phyloP scores from a whole-genome alignment of 2,113 vertebrate genomes.

The Anser brachyrhynchus region DNA sequence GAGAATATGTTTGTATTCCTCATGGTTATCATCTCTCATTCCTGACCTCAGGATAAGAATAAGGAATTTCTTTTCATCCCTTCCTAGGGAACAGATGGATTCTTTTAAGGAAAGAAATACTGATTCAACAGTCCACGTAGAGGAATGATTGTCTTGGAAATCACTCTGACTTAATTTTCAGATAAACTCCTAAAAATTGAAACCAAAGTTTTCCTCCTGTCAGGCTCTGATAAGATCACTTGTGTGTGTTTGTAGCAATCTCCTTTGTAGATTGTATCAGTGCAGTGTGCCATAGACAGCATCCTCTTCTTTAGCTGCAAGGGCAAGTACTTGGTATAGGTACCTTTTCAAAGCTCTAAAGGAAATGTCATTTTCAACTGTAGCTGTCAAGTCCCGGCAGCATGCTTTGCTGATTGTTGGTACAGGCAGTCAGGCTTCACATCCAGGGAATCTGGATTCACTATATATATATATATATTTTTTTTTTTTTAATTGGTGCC shows the following conservation, averaged over 20 bases:
- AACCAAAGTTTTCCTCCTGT: conserved; percentile 74
- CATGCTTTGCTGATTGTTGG: background rate
- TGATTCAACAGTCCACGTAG: background rate
- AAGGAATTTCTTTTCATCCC: conserved; percentile 38
- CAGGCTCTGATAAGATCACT: background rate
- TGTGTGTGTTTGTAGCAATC: background rate
- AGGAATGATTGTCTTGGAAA: background rate
- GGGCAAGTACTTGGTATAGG: background rate
- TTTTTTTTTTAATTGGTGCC: background rate
- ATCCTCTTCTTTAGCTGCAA: background rate
- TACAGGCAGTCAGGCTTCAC: background rate
- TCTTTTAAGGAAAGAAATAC: conserved; percentile 54
- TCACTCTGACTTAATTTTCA: conserved; percentile 44
- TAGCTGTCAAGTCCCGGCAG: background rate
- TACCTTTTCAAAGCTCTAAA: background rate
- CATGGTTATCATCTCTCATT: conserved; percentile 20
- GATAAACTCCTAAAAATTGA: conserved; percentile 47
- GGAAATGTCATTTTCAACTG: background rate
- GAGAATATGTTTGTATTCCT: conserved; percentile 2
- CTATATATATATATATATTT: background rate
- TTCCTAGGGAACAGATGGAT: conserved; percentile 13
- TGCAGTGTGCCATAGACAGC: background rate
- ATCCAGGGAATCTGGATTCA: background rate
- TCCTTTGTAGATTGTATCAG: background rate
- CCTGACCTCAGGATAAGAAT: background rate